Evolutionary conservation across 2,113 vertebrate species (phyloP), one percentile per base, ranked within the genome.

Genomic region (Piliocolobus tephrosceles): DNA sequence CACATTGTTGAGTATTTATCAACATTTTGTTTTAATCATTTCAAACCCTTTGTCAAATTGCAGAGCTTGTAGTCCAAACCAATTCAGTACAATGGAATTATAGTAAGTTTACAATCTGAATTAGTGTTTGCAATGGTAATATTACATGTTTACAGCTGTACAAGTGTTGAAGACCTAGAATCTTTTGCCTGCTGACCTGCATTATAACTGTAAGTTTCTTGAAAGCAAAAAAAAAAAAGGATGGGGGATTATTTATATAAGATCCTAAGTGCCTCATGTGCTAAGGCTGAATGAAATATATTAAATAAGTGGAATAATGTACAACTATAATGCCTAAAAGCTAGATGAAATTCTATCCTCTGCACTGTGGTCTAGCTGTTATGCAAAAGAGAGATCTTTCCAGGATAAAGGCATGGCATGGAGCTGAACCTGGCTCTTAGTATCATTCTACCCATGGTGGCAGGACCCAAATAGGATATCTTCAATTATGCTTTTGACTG

Each of bases 41-140:
- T 92, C 93, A 72, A 98, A 92, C 82, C 10, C 84, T 94, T 95
- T 9, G 93, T 96, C 79, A 92, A 93, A 58, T 90, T 4, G 85
- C 25, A 68, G 70, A 64, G 30, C 0, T 95, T 81, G 22, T 0
- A 10, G 61, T 17, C 13, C 20, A 2, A 61, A 2, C 68, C 20
- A 47, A 12, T 23, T 70, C 64, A 84, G 57, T 73, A 55, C 25
- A 95, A 93, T 11, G 30, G 40, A 86, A 91, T 86, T 85, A 40
- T 81, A 66, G 40, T 76, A 43, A 45, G 12, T 96, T 95, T 85
- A 83, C 83, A 27, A 57, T 88, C 35, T 95, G 72, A 91, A 91
- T 75, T 47, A 18, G 83, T 64, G 38, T 86, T 96, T 96, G 35
- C 55, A 30, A 92, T 47, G 72, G 58, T 76, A 95, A 91, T 76